Evolutionary conservation across 1,140 invertebrate species (phyloP), one percentile per base, ranked within the genome.

Genomic region (Ditylenchus dipsaci): DNA sequence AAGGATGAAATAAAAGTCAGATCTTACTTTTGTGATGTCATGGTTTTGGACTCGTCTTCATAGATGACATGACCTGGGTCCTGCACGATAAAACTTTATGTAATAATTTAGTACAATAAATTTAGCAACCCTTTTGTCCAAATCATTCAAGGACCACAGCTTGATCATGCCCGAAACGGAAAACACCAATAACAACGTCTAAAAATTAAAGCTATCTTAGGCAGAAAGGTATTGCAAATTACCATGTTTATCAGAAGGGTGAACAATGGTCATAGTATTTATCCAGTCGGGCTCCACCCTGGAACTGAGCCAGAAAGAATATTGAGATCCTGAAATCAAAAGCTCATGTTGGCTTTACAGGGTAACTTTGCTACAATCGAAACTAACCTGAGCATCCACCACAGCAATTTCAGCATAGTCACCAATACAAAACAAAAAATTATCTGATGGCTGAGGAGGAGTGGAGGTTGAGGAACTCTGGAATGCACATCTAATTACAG

Each of bases 261-360:
- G 86, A 23, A 97, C 85, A 61, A 93, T 90, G 85, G 96, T 92
- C 63, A 97, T 87, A 60, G 95, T 91, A 80, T 91, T 93, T 74
- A 98, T 94, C 95, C 95, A 99, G 80, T 99, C 95, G 0, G 95
- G 93, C 83, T 93, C 93, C 43, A 96, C 90, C 83, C 91, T 89
- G 0, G 94, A 97, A 74, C 90, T 91, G n/a, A 99, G 85, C 13
- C 88, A 89, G 83, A 93, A 95, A 95, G 84, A 21, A 96, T 89
- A 85, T 96, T 93, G 72, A 99, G 86, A 74, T 91, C 95, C 76
- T 93, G 23, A 3, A 53, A 21, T 53, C 15, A 3, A 17, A 26
- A 3, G 15, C 8, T 53, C 23, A 45, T 13, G 23, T 53, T 7
- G 49, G 3, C 8, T 17, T 8, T 21, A 53, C 23, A 53, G 15